Evolutionary conservation across 2,888 invertebrate genomes (phyloP), one percentile per base, ranked within the genome.

Genomic region (Thymelicus sylvestris): DNA sequence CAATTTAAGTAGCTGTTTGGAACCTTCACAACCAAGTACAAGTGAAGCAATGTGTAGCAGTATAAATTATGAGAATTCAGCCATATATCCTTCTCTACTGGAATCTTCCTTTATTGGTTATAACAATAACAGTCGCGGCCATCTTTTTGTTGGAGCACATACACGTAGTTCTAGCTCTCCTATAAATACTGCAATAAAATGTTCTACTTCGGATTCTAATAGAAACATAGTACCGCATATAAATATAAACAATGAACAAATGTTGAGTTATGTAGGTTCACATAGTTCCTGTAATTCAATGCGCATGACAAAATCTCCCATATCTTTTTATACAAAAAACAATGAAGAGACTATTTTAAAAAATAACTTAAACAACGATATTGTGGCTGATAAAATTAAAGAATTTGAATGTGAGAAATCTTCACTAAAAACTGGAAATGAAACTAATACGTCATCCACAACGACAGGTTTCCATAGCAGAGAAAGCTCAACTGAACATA

Each of bases 1-100:
- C 38, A 95, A 94, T 81, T 89, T 96, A 65, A 96, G 96, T 83
- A 95, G 94, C 74, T 96, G 96, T 84, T 90, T 97, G 62, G 95
- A 95, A 78, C 95, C 96, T 75, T 88, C 96, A 74, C 95, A 95
- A 80, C 92, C 95, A 2, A 92, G 83, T 71, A 83, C 86, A 50
- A 87, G 84, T 77, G 80, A 82, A 50, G 72, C 73, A 12, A 77
- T 74, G 63, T 65, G 71, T 19, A 77, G 79, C 65, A 76, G 69
- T 74, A 38, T 57, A 57, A 76, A 73, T 74, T 74, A 77, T 74
- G 76, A 75, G 61, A 77, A 79, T 74, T 76, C 79, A 57, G 66
- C 39, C 10, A 62, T 78, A 81, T 66, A 79, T 85, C 41, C 41
- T 52, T 47, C 61, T 59, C 39, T 59, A 19, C n/a, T 47, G 10